Base-by-base conservation (phyloP, 2,888 invertebrate genomes). In the Bimastos eiseni region DNA sequence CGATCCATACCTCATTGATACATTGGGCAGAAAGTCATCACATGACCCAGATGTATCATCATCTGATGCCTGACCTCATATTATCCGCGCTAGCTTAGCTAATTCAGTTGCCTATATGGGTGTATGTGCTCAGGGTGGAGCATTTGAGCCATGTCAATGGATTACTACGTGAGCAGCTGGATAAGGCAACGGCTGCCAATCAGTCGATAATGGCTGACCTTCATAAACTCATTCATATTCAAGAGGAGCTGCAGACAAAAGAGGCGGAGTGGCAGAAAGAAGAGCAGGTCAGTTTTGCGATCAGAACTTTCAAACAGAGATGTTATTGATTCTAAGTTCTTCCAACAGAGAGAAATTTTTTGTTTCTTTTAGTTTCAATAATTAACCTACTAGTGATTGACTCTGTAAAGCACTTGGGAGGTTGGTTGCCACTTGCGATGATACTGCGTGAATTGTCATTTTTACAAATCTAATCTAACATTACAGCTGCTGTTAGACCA, bases 261-360 rank as follows among this genome's bases (percentile, higher is more conserved):
- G 98, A 98, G 95, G 97, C 98, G 93, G 98, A 98, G 95, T 98
- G 98, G 97, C 97, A 98, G 94, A 98, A 98, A 94, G 98, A 98
- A 94, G 98, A 98, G 95, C 97, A 98, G 96, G 97, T 97, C 34
- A 55, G 55, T 33, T 8, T 86, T 36, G 0, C 36, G 5, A 21
- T 21, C n/a, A n/a, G n/a, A 24, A 49, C 24, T 49, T 49, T 24
- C 49, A 41, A 49, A 49, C 49, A 49, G 49, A 49, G 49, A 49
- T 24, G 49, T 49, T 49, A 49, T 49, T 21, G 49, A 24, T 49
- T 21, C 49, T 49, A 24, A 49, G 49, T 24, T 49, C 24, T 24
- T 49, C 49, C 49, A 24, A 13, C 11, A 49, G 24, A 24, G 21
- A 49, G 49, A 1, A 49, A 49, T 49, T 49, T 44, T 44, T 44